Conservation (phyloP, 2,888 invertebrate genomes). For the Kuschelorhynchus macadamiae region DNA sequence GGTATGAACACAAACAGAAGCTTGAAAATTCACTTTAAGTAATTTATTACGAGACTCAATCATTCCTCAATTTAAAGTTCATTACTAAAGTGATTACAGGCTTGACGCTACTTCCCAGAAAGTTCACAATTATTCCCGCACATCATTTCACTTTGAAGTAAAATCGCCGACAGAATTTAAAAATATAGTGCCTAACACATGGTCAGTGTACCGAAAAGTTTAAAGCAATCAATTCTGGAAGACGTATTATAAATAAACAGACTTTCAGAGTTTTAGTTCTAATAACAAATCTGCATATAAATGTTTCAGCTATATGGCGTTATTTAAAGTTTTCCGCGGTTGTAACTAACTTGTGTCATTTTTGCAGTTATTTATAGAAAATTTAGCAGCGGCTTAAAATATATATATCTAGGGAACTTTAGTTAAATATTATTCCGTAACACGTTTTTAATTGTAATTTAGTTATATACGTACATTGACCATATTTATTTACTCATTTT, state of each 20-base stretch:
- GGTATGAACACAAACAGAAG: too few species aligned
- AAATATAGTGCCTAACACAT: conserved; percentile 21
- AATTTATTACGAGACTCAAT: too few species aligned
- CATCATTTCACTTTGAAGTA: conserved; percentile 10
- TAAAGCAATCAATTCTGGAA: conserved; percentile 23
- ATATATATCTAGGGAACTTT: too few species aligned
- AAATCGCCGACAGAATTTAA: conserved; percentile 16
- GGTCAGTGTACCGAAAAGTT: conserved; percentile 22
- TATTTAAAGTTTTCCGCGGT: conserved; percentile 1
- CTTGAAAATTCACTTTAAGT: too few species aligned
- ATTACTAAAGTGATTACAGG: conserved; percentile 1
- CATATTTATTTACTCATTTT: too few species aligned
- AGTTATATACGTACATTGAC: too few species aligned
- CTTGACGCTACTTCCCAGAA: not conserved
- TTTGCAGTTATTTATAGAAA: not conserved
- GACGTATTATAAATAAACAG: conserved; percentile 28
- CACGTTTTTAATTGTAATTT: too few species aligned
- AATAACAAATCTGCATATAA: conserved; percentile 33
- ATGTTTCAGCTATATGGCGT: conserved; percentile 30
- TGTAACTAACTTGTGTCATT: not conserved
- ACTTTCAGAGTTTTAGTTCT: conserved; percentile 23
- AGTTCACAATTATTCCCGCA: not conserved
- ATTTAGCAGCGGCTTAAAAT: too few species aligned
- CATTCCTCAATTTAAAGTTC: too few species aligned
- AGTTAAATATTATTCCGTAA: too few species aligned